phyloP scores from a whole-genome alignment of 2,888 invertebrate species.

The Neoitamus cyanurus region DNA sequence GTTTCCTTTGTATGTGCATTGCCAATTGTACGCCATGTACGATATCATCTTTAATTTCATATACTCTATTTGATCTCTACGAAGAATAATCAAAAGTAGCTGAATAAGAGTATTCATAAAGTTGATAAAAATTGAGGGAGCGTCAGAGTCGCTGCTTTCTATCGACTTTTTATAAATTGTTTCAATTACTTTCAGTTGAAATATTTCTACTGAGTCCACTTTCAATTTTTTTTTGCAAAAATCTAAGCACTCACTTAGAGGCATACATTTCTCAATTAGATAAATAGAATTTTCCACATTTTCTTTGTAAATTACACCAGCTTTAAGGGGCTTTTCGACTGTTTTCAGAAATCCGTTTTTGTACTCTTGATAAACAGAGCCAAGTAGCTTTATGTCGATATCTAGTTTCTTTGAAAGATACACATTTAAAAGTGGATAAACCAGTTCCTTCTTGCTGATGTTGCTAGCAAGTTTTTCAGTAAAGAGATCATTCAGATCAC shows the following conservation, averaged over 20 bases:
- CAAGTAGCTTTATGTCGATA: conserved; percentile 67
- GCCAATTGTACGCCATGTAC: conserved; percentile 63
- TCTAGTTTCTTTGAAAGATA: conserved; percentile 63
- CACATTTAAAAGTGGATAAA: conserved; percentile 73
- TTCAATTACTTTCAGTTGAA: conserved; percentile 70
- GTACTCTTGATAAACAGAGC: conserved; percentile 71
- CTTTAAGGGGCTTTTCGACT: conserved; percentile 77
- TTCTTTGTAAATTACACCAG: conserved; percentile 73
- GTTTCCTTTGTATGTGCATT: conserved; percentile 51
- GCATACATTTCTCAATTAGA: conserved; percentile 73
- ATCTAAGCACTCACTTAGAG: conserved; percentile 69
- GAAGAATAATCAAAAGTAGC: conserved; percentile 67
- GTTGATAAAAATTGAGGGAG: conserved; percentile 66
- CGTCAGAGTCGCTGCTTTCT: conserved; percentile 58
- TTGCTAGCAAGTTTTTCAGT: conserved; percentile 61
- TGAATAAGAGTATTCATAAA: conserved; percentile 69
- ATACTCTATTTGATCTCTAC: conserved; percentile 64
- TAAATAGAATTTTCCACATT: conserved; percentile 71
- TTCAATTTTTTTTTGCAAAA: conserved; percentile 72
- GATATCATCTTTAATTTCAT: conserved; percentile 63
- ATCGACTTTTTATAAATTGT: conserved; percentile 70
- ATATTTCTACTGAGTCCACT: conserved; percentile 72
- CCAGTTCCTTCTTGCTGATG: conserved; percentile 71
- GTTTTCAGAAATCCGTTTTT: conserved; percentile 73
- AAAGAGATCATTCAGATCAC: conserved; percentile 54